These are phyloP conservation scores for Nylanderia fulva DNA, from an alignment of 1,140 invertebrate genomes.

Conservation along the genomic window DNA sequence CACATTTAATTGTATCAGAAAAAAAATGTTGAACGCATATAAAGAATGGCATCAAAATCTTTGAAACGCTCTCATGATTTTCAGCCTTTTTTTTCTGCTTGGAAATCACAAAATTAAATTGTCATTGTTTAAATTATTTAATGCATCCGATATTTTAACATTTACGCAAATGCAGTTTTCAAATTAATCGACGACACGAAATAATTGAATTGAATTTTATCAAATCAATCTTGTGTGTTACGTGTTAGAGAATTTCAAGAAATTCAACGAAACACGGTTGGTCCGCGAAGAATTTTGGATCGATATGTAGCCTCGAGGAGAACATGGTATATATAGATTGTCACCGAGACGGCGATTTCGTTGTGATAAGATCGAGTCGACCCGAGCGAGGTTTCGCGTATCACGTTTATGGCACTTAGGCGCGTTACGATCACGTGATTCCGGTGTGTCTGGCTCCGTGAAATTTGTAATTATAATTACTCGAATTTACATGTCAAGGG, in stretches of 20 bases:
- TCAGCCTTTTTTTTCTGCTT: too few relatives aligned
- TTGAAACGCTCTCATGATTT: too few relatives aligned
- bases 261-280: not conserved
- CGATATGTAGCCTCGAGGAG: not conserved
- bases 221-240: not conserved
- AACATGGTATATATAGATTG: not conserved
- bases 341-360: not conserved
- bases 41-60: too few relatives aligned
- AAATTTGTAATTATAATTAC: constrained; percentile 79
- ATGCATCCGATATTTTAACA: not conserved
- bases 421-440: constrained; percentile 76
- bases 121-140: too few relatives aligned
- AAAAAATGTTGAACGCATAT: too few relatives aligned
- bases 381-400: constrained; percentile 50
- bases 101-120: too few relatives aligned
- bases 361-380: constrained; percentile 32
- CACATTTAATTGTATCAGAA: too few relatives aligned
- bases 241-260: not conserved
- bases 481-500: constrained; percentile 77
- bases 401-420: constrained; percentile 68
- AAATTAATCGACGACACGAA: constrained; percentile 14
- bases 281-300: not conserved
- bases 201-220: not conserved
- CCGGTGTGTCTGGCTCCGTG: constrained; percentile 64
- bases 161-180: not conserved